Evolutionary conservation across 2,797 vertebrate genomes (phyloP), one percentile per base, ranked within the genome.

Genomic region (Platalea minor): DNA sequence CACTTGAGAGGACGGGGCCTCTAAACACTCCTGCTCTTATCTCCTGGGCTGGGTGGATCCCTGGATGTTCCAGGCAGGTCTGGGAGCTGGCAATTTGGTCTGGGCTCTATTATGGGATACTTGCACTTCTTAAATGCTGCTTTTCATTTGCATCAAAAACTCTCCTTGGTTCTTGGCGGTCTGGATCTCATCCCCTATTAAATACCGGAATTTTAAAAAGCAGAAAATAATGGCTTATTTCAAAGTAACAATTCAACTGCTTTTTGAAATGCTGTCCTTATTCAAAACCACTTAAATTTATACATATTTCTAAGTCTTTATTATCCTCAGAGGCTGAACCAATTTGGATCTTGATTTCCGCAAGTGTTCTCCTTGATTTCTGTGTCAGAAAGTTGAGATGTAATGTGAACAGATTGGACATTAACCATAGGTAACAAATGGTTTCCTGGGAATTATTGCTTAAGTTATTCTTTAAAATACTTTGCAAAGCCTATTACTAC

Each of bases 171-270:
- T 94, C 94, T 93, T 85, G 88, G 85, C 69, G 10, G 94, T 89
- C 94, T 94, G 91, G 83, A 95, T 95, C 93, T 96, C 82, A 80
- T 96, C 76, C 84, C 89, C 85, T 95, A 67, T 97, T 96, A 95
- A 94, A 97, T 95, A 53, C 25, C 56, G 64, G 88, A 85, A 92
- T 97, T 95, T 96, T 0, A 95, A 97, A 96, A 97, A 94, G 96
- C 83, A 63, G 92, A 94, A 97, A 97, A 97, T 97, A 98, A 97
- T 97, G 95, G 94, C 88, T 95, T 96, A 76, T 97, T 97, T 98
- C 97, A 98, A 97, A 97, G 97, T 91, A 92, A 95, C 96, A 96
- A 93, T 97, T 96, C 83, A 0, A 59, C 86, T 41, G 82, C 96
- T 94, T 96, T 97, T 97, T 97, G 96, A 97, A 97, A 96, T 10